These are phyloP conservation scores for Bufotes viridis DNA, from an alignment of 2,797 vertebrate species.

Conservation along the genomic window DNA sequence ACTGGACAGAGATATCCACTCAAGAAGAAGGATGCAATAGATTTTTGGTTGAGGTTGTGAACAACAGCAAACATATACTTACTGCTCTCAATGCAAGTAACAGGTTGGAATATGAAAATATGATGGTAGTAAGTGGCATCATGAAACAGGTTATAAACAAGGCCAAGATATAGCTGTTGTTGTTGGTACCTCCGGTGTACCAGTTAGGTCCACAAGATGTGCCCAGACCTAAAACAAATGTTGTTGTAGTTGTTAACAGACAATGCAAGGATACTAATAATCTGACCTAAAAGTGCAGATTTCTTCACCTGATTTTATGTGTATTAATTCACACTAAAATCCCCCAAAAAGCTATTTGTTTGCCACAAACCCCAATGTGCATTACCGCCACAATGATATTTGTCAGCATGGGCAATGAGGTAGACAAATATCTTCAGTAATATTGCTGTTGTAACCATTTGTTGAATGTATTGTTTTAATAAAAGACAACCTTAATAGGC, in stretches of 20 bases:
- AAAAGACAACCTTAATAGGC: too few species aligned
- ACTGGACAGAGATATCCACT: too few species aligned
- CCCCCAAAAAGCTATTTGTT: background rate
- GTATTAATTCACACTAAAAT: background rate
- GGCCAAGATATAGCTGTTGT: constrained; percentile 71
- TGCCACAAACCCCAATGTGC: background rate
- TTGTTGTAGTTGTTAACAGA: too few species aligned
- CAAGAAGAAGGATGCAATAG: background rate
- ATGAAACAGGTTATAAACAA: constrained; percentile 71
- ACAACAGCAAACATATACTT: constrained; percentile 48
- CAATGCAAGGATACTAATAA: background rate
- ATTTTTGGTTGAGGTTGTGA: background rate
- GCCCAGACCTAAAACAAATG: constrained; percentile 70
- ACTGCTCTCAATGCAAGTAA: constrained; percentile 69
- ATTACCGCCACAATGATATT: background rate
- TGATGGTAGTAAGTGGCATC: constrained; percentile 70
- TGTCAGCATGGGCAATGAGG: background rate
- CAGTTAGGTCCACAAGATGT: constrained; percentile 74
- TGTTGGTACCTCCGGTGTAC: constrained; percentile 68
- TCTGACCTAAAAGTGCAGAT: background rate
- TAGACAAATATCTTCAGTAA: background rate
- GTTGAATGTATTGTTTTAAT: background rate
- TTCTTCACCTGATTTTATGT: background rate
- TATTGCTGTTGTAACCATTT: background rate
- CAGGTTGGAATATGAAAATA: constrained; percentile 73